Conservation (phyloP, 2,797 vertebrate genomes). For the Aphelocoma californica region DNA sequence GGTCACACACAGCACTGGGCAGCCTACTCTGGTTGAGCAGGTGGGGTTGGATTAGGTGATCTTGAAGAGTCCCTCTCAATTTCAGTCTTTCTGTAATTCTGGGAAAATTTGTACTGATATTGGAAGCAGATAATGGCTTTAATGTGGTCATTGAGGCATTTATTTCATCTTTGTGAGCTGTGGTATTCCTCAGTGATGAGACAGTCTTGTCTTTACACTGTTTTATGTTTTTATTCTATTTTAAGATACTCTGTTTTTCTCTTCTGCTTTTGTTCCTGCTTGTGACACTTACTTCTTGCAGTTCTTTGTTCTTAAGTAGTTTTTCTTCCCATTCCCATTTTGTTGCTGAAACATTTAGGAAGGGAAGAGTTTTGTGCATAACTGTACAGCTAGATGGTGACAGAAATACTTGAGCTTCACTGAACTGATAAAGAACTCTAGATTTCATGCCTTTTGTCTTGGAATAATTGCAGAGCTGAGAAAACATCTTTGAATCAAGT, state of each 20-base stretch:
- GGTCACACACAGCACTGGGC: rapidly evolving
- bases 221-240: not conserved
- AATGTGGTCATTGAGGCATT: not conserved
- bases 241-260: not conserved
- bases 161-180: not conserved
- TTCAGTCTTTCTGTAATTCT: not conserved
- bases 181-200: not conserved
- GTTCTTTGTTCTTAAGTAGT: not conserved
- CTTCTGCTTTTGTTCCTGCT: not conserved
- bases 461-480: not conserved
- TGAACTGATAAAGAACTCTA: not conserved
- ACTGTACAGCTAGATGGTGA: not conserved
- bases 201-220: not conserved
- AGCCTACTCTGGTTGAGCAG: not conserved
- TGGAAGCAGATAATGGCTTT: not conserved
- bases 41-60: not conserved
- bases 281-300: not conserved
- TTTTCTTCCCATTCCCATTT: not conserved
- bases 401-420: not conserved
- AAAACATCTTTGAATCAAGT: not conserved
- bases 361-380: not conserved
- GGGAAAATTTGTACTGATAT: not conserved
- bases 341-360: not conserved
- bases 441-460: not conserved
- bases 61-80: not conserved